Percentiles rank a stretch among this genome's conserved stretches.
Evolutionary conservation across 1,140 invertebrate species (phyloP).

Genomic region (Caenorhabditis elegans): DNA sequence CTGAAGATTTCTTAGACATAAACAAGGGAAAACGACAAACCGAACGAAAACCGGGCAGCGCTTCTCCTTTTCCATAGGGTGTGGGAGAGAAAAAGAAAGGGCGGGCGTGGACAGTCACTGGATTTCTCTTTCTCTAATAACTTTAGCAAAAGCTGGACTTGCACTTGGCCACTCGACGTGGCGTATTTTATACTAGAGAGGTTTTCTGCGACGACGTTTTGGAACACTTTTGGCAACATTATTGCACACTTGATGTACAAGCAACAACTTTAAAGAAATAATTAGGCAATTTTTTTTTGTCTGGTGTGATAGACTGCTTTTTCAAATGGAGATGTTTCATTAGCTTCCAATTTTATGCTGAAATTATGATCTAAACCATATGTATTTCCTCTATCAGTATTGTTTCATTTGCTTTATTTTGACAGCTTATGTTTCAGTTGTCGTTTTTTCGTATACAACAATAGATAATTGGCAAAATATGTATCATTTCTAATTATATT

Average conservation of each 20-base stretch:
- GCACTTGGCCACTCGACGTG: conserved; percentile 9
- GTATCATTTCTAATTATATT: too few species aligned
- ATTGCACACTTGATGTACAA: not conserved
- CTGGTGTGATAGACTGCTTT: too few species aligned
- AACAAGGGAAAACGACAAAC: conserved; percentile 16
- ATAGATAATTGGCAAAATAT: too few species aligned
- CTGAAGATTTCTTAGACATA: conserved; percentile 6
- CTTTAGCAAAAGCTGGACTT: conserved; percentile 20
- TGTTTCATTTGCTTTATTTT: too few species aligned
- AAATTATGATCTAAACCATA: too few species aligned
- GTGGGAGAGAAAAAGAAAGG: not conserved
- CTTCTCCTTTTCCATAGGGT: not conserved
- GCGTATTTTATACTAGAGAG: conserved; percentile 11
- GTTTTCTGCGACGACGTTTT: not conserved
- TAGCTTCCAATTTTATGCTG: too few species aligned
- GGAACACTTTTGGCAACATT: conserved; percentile 8
- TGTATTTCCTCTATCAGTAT: too few species aligned
- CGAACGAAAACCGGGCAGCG: conserved; percentile 21
- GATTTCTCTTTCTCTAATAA: conserved; percentile 33
- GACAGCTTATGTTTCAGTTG: too few species aligned
- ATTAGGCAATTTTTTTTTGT: too few species aligned
- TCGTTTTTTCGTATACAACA: too few species aligned
- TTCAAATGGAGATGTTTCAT: too few species aligned
- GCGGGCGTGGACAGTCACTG: conserved; percentile 22
- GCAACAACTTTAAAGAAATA: too few species aligned